Conservation (phyloP, 2,888 invertebrate species). For the Cacoxenus indagator region DNA sequence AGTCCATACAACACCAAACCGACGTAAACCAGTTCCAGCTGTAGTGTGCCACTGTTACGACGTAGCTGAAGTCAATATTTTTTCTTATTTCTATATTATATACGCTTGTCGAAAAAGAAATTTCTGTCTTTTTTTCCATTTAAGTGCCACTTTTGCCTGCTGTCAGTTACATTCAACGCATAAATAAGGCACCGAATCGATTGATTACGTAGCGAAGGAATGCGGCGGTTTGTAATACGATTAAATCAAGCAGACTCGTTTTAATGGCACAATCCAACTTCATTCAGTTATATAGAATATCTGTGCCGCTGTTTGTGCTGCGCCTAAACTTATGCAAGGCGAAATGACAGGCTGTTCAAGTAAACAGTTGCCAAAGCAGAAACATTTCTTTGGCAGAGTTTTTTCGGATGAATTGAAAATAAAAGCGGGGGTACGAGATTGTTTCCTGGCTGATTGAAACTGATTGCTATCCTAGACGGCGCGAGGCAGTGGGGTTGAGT, state of each 20-base stretch:
- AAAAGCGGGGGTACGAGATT: not conserved
- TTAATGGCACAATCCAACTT: not conserved
- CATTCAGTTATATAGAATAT: not conserved
- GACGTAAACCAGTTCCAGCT: no score
- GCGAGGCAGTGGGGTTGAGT: not conserved
- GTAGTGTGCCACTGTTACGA: no score
- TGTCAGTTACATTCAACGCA: not conserved
- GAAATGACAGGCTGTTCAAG: conserved; percentile 5
- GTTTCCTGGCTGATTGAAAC: not conserved
- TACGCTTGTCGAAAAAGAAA: no score
- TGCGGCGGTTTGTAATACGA: not conserved
- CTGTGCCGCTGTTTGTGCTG: not conserved
- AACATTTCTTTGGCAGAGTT: not conserved
- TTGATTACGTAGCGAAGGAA: no score
- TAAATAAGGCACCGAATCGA: not conserved
- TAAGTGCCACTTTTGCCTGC: not conserved
- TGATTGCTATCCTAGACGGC: not conserved
- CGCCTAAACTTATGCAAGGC: conserved; percentile 19
- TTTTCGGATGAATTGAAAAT: not conserved
- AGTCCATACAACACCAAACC: no score
- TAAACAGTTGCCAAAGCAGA: not conserved
- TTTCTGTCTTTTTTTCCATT: not conserved
- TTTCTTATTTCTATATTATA: no score
- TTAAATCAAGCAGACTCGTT: not conserved
- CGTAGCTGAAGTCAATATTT: no score